Conservation (phyloP, 2,888 invertebrate genomes). For the Lepeophtheirus nordmannii region DNA sequence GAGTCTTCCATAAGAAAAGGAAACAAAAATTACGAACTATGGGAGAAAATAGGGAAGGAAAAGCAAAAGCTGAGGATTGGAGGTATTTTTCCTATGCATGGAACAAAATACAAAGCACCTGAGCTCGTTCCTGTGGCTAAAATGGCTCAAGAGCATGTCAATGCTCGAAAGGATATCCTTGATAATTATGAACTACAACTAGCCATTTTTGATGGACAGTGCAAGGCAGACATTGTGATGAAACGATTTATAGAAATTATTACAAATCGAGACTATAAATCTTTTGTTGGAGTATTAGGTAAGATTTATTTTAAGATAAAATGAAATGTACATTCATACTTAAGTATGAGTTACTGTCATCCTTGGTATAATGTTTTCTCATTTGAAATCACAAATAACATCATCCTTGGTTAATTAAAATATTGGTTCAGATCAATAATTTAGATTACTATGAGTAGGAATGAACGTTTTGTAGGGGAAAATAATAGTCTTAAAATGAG, state of each 20-base stretch:
- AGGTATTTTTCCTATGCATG: constrained; percentile 53
- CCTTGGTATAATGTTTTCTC: no score
- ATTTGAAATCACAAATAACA: background rate
- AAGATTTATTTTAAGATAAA: constrained; percentile 27
- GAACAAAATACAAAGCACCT: constrained; percentile 43
- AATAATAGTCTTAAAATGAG: background rate
- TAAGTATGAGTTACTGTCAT: no score
- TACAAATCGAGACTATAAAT: constrained; percentile 36
- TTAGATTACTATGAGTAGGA: no score
- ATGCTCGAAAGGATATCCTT: constrained; percentile 43
- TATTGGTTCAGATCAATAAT: background rate
- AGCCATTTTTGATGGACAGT: constrained; percentile 47
- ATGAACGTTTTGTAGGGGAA: no score
- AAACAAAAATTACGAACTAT: constrained; percentile 34
- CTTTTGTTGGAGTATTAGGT: constrained; percentile 53
- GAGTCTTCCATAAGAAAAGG: constrained; percentile 38
- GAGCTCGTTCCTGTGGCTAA: constrained; percentile 45
- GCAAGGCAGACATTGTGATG: constrained; percentile 55
- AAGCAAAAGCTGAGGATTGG: constrained; percentile 44
- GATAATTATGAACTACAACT: constrained; percentile 46
- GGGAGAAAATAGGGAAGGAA: constrained; percentile 32
- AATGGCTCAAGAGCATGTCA: constrained; percentile 49
- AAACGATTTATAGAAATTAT: constrained; percentile 56
- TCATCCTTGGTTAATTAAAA: background rate
- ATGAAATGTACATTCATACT: no score